A percentile compares a stretch with the other conserved stretches of the same genome.
These are phyloP conservation scores for Gallinago undulata DNA, from an alignment of 2,113 vertebrate species.

Conservation along the genomic window DNA sequence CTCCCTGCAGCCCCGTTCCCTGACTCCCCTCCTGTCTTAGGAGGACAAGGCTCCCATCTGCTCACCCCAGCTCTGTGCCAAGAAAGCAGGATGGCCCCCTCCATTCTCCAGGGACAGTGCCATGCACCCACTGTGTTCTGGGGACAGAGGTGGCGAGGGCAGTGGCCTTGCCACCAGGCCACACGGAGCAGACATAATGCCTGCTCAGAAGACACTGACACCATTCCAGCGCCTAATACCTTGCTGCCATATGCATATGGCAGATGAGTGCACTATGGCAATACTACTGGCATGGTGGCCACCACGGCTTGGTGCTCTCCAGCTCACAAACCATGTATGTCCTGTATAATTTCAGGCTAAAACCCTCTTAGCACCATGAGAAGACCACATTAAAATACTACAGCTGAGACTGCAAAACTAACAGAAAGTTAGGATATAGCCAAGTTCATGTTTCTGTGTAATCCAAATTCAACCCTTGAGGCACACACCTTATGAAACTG, in stretches of 20 bases:
- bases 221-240: fast-evolving
- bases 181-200: fast-evolving
- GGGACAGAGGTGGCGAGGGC: neutral
- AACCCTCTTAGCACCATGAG: neutral
- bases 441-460: neutral
- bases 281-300: neutral
- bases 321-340: neutral
- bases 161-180: neutral
- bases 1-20: neutral
- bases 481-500: neutral
- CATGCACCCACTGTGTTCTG: fast-evolving
- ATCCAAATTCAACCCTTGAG: neutral
- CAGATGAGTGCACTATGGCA: neutral
- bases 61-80: neutral
- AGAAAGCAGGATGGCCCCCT: neutral
- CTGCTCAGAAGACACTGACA: neutral
- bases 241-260: neutral
- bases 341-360: neutral
- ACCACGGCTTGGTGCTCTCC: fast-evolving
- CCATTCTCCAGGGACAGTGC: fast-evolving
- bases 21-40: fast-evolving
- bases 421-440: neutral
- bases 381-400: neutral
- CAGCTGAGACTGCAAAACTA: neutral
- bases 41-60: neutral